These are phyloP conservation scores for Ornithorhynchus anatinus DNA, from an alignment of 2,113 vertebrate species.

Conservation along the genomic window DNA sequence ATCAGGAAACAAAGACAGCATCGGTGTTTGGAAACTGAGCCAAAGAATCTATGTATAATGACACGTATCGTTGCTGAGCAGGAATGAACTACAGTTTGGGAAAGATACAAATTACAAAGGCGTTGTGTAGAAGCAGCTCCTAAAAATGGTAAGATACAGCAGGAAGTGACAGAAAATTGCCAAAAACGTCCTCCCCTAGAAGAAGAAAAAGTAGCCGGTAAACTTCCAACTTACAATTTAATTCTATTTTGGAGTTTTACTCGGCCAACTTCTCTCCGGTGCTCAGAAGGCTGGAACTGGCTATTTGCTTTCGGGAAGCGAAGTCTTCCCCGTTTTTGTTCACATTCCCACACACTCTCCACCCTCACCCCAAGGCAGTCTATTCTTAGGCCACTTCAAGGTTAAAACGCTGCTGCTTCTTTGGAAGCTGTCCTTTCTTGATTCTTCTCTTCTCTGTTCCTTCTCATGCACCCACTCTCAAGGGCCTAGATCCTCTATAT, in stretches of 20 bases:
- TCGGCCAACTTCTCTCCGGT: background rate
- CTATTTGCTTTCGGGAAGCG: no score
- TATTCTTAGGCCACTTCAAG: no score
- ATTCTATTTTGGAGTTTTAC: constrained; percentile 62
- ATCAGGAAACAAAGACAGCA: constrained; percentile 3
- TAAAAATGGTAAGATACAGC: constrained; percentile 20
- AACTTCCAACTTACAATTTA: constrained; percentile 45
- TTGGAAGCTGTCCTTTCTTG: no score
- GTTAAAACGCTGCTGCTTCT: no score
- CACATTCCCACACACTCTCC: no score
- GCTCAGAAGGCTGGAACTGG: background rate
- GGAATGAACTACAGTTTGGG: background rate
- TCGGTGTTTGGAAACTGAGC: constrained; percentile 4
- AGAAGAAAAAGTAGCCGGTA: constrained; percentile 42
- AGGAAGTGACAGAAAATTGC: background rate
- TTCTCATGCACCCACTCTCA: no score
- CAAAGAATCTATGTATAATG: constrained; percentile 21
- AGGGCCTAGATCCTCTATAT: no score
- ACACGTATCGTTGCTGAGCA: constrained; percentile 7
- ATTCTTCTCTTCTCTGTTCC: no score
- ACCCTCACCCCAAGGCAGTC: no score
- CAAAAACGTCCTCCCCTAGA: background rate
- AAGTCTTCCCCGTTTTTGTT: no score
- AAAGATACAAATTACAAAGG: constrained; percentile 40
- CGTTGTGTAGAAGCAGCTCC: constrained; percentile 5